Evolutionary conservation across 2,113 vertebrate species (phyloP), one percentile per base, ranked within the genome.

Genomic region (Mus pahari): DNA sequence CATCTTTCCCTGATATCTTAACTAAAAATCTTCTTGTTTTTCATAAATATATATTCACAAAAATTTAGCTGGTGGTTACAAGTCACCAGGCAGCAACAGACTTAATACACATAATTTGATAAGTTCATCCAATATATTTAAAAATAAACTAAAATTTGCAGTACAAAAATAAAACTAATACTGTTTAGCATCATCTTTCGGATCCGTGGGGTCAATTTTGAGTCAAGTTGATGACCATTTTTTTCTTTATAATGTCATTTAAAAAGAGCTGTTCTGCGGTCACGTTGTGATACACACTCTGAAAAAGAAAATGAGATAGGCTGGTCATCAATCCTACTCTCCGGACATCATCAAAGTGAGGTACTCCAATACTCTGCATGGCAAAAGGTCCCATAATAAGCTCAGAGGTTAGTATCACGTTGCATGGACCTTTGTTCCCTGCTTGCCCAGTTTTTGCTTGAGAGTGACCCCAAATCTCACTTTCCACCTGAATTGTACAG

Each of bases 231-330:
- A 98, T 98, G 74, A 99, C 98, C 79, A 98, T 98, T 78, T 98
- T 98, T 84, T 98, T 98, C 96, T 99, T 98, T 98, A 98, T 98
- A 96, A 99, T 98, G 74, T 98, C 95, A 96, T 98, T 98, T 97
- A 99, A 93, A 98, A 99, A 98, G 19, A 97, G 98, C 96, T 99
- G 98, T 45, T 99, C 99, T 0, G 98, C 98, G 0, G 95, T 97
- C 96, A 99, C 98, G 71, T 99, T 98, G 94, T 99, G 99, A 89
- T 99, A 99, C 8, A 97, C 98, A 95, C 98, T 99, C 99, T 99
- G 96, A 78, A 97, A 92, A 97, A 74, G 70, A 97, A 90, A 48
- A 94, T 19, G 62, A 95, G 81, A 19, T 1, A 60, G 77, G 92
- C 48, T 91, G 94, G 96, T 84, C n/a, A 19, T 86, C 58, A 64